A percentile compares a stretch with the other conserved stretches of the same genome.
These are phyloP conservation scores for Zosterops pallidus DNA, from an alignment of 2,113 vertebrate species.

Conservation along the genomic window DNA sequence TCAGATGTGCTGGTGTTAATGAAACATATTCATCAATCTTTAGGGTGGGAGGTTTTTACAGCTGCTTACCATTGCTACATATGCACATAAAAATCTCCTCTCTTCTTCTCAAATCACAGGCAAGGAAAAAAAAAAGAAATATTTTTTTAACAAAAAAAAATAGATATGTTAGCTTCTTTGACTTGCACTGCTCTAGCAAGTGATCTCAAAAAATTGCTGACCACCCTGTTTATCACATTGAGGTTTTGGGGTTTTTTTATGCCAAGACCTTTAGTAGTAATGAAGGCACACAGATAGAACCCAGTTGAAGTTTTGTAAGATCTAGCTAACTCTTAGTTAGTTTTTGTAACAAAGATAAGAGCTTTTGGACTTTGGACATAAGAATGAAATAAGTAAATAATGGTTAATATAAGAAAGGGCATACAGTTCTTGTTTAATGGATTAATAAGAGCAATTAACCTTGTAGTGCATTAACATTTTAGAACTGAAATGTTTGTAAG, in stretches of 20 bases:
- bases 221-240: background rate
- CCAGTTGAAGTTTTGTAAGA: background rate
- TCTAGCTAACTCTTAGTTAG: background rate
- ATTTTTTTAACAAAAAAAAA: conserved; percentile 37
- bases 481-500: conserved; percentile 36
- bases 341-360: conserved; percentile 11
- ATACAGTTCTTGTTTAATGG: conserved; percentile 43
- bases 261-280: background rate
- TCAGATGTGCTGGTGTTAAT: conserved; percentile 64
- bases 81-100: conserved; percentile 49
- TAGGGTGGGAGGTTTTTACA: conserved; percentile 45
- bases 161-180: background rate
- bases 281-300: background rate
- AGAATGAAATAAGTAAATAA: conserved; percentile 53
- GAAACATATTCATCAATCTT: conserved; percentile 53
- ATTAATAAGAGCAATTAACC: conserved; percentile 65
- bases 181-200: background rate
- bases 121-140: conserved; percentile 14
- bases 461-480: conserved; percentile 61
- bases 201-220: conserved; percentile 13
- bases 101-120: conserved; percentile 27
- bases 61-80: conserved; percentile 39
- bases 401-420: conserved; percentile 53
- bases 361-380: conserved; percentile 19
- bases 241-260: background rate